Base-by-base conservation (phyloP, 2,113 vertebrate species). In the Clarias macrocephalus region DNA sequence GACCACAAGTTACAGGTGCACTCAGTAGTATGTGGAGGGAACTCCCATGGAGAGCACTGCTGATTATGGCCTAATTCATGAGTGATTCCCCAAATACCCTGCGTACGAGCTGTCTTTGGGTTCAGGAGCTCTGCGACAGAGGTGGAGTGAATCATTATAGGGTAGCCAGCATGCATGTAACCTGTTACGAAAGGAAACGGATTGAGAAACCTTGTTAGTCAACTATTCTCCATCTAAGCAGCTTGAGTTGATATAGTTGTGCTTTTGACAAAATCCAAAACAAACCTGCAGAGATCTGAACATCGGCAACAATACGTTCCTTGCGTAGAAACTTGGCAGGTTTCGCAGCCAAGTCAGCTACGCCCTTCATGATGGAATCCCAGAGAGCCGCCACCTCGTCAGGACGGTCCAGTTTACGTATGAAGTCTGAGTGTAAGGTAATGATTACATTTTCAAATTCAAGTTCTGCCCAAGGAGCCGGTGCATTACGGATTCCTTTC, bases 1-100 rank as follows among this genome's bases (percentile, higher is more conserved):
- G 95, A 93, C 96, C 96, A 97, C 88, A 97, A 93, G 90, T 97
- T 97, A 91, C 95, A 97, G 1, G 95, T 96, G 16, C 94, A 93
- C 88, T 97, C 96, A 0, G 93, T 95, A 80, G 95, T 96, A 80
- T 96, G 91, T 10, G 93, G 70, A 3, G 86, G 90, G 86, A 97
- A 96, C 84, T 96, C 94, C 96, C 96, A 97, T 37, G 83, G 91
- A 2, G 33, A 1, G 77, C 92, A 91, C 91, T 97, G 96, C 42
- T 96, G 95, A 82, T 96, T 97, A 93, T 97, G 96, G 72, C 96
- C 96, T 79, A 97, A 72, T 37, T 96, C 94, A 3, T 95, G 95
- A 23, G 93, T 90, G 12, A 88, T 11, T 0, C 92, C 93, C 93
- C 95, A 96, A 0, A 95, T 1, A 4, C 93, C 91, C 0, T 8